Conservation (phyloP, 2,888 invertebrate species). For the Lymantria dispar region DNA sequence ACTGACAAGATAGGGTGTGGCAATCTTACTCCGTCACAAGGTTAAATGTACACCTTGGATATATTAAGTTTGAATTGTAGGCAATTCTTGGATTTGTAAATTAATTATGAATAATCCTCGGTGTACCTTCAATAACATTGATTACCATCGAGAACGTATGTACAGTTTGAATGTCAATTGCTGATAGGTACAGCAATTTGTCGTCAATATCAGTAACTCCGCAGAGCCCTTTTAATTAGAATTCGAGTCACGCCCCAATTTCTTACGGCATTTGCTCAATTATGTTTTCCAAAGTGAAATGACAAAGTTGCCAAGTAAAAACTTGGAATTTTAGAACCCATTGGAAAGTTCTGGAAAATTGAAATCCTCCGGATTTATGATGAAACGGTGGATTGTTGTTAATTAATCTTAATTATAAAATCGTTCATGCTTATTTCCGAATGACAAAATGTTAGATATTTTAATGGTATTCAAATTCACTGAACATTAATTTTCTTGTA, state of each 20-base stretch:
- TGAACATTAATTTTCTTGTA: background rate
- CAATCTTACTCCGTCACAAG: no score
- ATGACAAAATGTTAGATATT: conserved; percentile 17
- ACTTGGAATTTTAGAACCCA: conserved; percentile 29
- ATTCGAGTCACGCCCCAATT: conserved; percentile 32
- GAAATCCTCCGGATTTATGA: conserved; percentile 24
- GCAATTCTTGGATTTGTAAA: no score
- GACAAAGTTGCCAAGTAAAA: conserved; percentile 31
- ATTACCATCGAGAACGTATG: background rate
- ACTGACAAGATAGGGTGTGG: no score
- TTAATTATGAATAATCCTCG: background rate
- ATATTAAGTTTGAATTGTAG: no score
- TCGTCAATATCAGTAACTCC: background rate
- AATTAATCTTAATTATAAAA: conserved; percentile 30
- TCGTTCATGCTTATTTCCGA: conserved; percentile 19
- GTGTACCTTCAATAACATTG: background rate
- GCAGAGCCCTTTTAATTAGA: conserved; percentile 8
- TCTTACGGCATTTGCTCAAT: conserved; percentile 28
- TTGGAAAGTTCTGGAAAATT: conserved; percentile 31
- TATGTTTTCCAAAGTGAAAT: conserved; percentile 25
- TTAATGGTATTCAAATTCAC: conserved; percentile 1
- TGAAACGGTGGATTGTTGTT: conserved; percentile 25
- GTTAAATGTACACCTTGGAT: no score
- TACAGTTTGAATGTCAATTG: background rate
- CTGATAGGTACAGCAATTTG: background rate